Percentiles rank a stretch among this genome's conserved stretches.
phyloP scores from a whole-genome alignment of 2,113 vertebrate species.

The Neotragus pygmaeus region DNA sequence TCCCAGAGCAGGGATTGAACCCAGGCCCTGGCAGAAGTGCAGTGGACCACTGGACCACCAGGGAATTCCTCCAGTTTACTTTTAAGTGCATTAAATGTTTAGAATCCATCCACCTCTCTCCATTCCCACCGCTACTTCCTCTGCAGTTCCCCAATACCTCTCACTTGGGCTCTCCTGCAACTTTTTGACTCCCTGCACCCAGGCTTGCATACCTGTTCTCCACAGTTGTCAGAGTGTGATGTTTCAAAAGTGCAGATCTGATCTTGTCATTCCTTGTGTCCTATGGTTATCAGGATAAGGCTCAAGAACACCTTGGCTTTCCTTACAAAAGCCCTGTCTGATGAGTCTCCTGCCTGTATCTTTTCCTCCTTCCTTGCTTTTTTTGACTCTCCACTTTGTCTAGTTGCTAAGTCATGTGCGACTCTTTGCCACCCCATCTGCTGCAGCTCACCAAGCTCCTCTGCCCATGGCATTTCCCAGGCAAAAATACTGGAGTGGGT shows the following conservation, averaged over 20 bases:
- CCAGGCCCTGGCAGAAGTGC: background rate
- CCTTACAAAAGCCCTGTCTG: background rate
- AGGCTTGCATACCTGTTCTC: background rate
- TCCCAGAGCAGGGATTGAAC: background rate
- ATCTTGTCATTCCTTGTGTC: background rate
- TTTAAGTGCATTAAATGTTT: background rate
- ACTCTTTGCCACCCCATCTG: background rate
- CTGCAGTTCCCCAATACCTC: background rate
- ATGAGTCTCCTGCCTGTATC: background rate
- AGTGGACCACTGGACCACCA: background rate
- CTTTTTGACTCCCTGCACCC: background rate
- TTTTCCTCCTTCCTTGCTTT: background rate
- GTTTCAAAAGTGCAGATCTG: background rate
- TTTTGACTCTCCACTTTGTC: background rate
- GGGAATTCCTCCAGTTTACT: background rate
- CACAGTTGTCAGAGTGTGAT: background rate
- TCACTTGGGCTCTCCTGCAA: background rate
- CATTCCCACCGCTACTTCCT: background rate
- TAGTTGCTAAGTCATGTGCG: background rate
- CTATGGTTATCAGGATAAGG: background rate
- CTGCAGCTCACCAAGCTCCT: background rate
- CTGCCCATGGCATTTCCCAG: background rate
- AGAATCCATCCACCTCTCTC: background rate
- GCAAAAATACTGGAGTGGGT: background rate
- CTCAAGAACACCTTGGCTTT: background rate